Conservation (phyloP, 1,140 invertebrate genomes). For the Matsumurasca onukii region DNA sequence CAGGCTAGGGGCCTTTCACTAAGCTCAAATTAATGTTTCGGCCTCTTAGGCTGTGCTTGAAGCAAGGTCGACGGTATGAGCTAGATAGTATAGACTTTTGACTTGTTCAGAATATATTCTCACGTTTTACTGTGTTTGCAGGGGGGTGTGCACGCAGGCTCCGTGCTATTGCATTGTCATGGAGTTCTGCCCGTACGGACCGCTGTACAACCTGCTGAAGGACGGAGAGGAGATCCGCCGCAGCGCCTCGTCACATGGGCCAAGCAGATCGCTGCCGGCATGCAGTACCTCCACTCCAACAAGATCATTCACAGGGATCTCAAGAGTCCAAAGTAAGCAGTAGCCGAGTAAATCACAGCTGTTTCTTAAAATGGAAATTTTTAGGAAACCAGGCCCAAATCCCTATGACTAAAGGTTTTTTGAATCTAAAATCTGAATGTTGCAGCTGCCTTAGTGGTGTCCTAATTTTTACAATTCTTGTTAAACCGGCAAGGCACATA, state of each 20-base stretch:
- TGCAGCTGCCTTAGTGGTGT: no score
- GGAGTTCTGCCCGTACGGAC: conserved; percentile 96
- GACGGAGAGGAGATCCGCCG: conserved; percentile 81
- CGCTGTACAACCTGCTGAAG: conserved; percentile 87
- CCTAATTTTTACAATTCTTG: no score
- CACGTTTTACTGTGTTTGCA: conserved; percentile 49
- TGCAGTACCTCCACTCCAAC: conserved; percentile 94
- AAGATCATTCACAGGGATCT: conserved; percentile 98
- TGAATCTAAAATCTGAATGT: no score
- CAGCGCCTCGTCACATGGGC: conserved; percentile 86
- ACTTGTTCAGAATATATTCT: no score
- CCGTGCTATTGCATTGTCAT: conserved; percentile 96
- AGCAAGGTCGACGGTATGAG: no score
- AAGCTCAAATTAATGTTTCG: no score
- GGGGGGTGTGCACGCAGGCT: conserved; percentile 90
- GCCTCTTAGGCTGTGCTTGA: no score
- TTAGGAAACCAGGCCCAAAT: no score
- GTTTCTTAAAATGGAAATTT: background rate
- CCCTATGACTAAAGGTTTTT: no score
- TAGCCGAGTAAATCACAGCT: background rate
- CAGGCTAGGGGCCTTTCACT: no score
- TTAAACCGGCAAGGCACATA: no score
- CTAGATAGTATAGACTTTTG: no score
- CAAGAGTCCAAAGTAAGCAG: conserved; percentile 94
- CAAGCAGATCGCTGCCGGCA: conserved; percentile 93